Base-by-base conservation (phyloP, 2,797 vertebrate genomes). In the Lacerta bilineata region DNA sequence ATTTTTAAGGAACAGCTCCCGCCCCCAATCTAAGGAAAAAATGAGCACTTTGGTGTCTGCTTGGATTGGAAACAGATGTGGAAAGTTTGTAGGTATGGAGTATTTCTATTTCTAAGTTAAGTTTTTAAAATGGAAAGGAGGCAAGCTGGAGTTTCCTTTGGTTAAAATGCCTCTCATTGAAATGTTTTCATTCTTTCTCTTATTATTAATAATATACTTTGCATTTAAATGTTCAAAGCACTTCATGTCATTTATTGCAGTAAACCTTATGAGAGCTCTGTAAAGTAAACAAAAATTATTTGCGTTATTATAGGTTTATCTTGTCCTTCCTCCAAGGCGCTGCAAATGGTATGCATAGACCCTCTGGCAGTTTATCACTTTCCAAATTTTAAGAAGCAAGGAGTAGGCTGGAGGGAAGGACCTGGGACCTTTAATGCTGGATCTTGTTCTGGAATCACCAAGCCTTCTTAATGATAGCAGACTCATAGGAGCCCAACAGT, bases 51-150 rank as follows among this genome's bases (percentile, higher is more conserved):
- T 77, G 74, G 74, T 66, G 59, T 36, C 74, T 77, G 59, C 17
- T 85, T 85, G 39, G 59, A 85, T 85, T 85, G 74, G 74, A 66
- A 66, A 77, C 74, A 66, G 72, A 25, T 85, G 84, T 85, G 55
- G 84, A 85, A 85, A 77, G 36, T 59, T 66, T 43, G 36, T 43
- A 64, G 72, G 55, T 77, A 43, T 75, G 25, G 55, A 76, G 17
- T 18, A 66, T 77, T 85, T 85, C 72, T 76, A 17, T 61, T 85
- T 76, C 84, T 66, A 85, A 72, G 17, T 71, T 55, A 50, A 20
- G 68, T 72, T 83, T 72, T 72, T 33, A 33, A 83, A 71, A 64
- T 85, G 59, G 17, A 41, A 66, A 20, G 23, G 36, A 41, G 59
- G 55, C 41, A 33, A 3, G 15, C 10, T 25, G 17, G 29, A 5